A percentile compares a stretch with the other conserved stretches of the same genome.
phyloP scores from a whole-genome alignment of 2,113 vertebrate genomes.

The Tetrax tetrax region DNA sequence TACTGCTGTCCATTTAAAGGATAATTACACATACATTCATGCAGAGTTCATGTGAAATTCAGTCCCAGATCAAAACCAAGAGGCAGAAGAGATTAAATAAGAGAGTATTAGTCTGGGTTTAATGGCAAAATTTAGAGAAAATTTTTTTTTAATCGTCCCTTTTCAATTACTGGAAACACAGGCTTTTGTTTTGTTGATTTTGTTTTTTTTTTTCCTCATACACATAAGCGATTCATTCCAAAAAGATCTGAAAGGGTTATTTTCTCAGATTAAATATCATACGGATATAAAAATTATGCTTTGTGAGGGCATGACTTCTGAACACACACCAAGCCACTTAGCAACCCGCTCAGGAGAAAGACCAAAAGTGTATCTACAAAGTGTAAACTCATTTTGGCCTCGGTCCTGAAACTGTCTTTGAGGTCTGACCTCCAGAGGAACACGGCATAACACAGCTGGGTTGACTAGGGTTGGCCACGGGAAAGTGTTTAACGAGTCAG shows the following conservation, averaged over 20 bases:
- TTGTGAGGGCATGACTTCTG: not conserved
- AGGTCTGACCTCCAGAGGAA: conserved; percentile 17
- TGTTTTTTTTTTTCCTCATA: not conserved
- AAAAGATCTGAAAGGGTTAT: not conserved
- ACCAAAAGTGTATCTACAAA: not conserved
- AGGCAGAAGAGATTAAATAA: not conserved
- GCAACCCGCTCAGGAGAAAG: not conserved
- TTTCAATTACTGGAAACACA: not conserved
- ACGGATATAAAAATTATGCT: not conserved
- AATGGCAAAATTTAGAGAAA: not conserved
- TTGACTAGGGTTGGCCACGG: not conserved
- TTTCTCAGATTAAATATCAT: not conserved
- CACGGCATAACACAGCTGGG: not conserved
- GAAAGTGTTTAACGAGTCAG: conserved; percentile 10
- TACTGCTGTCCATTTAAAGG: not conserved
- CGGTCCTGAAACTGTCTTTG: not conserved
- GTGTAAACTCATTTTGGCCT: conserved; percentile 6
- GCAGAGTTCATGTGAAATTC: not conserved
- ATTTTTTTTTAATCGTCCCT: not conserved
- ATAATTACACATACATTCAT: not conserved
- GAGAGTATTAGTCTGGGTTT: not conserved
- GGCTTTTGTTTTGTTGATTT: not conserved
- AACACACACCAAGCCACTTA: not conserved
- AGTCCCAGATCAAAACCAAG: not conserved
- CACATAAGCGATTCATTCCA: not conserved